Conservation (phyloP, 2,888 invertebrate genomes). For the Phaonia tiefii region DNA sequence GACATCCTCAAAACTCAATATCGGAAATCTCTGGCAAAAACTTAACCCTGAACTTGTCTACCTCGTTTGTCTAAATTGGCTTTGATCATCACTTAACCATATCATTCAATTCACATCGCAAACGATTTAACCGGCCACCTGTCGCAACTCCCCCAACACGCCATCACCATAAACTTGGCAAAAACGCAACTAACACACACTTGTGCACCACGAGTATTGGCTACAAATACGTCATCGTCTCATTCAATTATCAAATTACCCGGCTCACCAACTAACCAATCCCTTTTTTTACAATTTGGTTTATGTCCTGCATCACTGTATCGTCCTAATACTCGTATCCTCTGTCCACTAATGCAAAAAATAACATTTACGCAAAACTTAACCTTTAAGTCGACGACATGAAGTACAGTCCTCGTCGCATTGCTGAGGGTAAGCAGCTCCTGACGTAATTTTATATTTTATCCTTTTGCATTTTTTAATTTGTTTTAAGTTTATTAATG, state of each 20-base stretch:
- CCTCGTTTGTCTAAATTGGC: background rate
- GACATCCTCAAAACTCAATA: background rate
- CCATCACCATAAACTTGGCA: background rate
- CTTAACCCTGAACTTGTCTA: background rate
- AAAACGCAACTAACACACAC: conserved; percentile 43
- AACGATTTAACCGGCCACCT: background rate
- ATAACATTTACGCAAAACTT: conserved; percentile 31
- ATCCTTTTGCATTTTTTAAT: conserved; percentile 31
- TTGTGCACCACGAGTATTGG: background rate
- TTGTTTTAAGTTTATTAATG: conserved; percentile 51
- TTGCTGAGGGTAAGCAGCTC: conserved; percentile 74
- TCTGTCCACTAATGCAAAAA: conserved; percentile 30
- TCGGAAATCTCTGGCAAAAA: background rate
- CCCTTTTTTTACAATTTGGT: conserved; percentile 39
- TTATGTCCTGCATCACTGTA: conserved; percentile 20
- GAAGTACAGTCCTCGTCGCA: conserved; percentile 73
- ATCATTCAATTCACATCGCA: background rate
- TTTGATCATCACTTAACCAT: background rate
- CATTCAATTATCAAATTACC: conserved; percentile 55
- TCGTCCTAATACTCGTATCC: background rate
- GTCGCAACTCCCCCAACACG: background rate
- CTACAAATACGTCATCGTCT: conserved; percentile 46
- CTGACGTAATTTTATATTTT: background rate
- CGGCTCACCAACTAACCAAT: conserved; percentile 41
- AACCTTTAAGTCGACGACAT: conserved; percentile 73